Percentiles rank a stretch among this genome's conserved stretches.
These are phyloP conservation scores for Siderastrea siderea DNA, from an alignment of 92 coral and sea anemone species.

Conservation along the genomic window DNA sequence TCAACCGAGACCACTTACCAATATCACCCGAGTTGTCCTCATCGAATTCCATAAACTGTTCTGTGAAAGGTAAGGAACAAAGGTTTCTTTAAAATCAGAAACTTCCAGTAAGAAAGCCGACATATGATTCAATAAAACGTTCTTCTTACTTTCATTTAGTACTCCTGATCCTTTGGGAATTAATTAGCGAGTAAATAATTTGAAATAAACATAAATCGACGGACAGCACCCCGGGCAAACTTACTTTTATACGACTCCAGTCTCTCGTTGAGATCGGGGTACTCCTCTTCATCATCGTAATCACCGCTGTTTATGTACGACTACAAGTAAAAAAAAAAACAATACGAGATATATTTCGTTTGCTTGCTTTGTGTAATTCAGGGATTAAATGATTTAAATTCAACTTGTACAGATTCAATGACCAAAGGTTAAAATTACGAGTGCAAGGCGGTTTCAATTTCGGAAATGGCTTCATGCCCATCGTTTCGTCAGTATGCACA, in stretches of 20 bases:
- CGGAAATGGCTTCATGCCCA: not conserved
- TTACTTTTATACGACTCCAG: slow-evolving; percentile 91
- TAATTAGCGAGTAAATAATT: not conserved
- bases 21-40: slow-evolving; percentile 94
- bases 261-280: slow-evolving; percentile 85
- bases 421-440: slow-evolving; percentile 13
- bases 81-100: not conserved
- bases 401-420: slow-evolving; percentile 29
- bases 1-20: slow-evolving; percentile 72
- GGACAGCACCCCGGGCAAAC: not conserved
- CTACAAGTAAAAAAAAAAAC: slow-evolving; percentile 48
- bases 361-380: not conserved
- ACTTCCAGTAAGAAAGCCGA: not conserved
- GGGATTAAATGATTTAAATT: slow-evolving; percentile 15
- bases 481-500: not conserved
- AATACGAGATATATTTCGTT: not conserved
- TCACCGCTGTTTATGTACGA: slow-evolving; percentile 88
- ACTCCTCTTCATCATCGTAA: slow-evolving; percentile 97
- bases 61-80: slow-evolving; percentile 44
- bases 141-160: not conserved
- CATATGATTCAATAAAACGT: not conserved
- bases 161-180: not conserved
- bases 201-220: not conserved
- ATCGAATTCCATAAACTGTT: slow-evolving; percentile 98
- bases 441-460: slow-evolving; percentile 14